Evolutionary conservation across 2,113 vertebrate species (phyloP), one percentile per base, ranked within the genome.

Genomic region (Peromyscus polionotus): DNA sequence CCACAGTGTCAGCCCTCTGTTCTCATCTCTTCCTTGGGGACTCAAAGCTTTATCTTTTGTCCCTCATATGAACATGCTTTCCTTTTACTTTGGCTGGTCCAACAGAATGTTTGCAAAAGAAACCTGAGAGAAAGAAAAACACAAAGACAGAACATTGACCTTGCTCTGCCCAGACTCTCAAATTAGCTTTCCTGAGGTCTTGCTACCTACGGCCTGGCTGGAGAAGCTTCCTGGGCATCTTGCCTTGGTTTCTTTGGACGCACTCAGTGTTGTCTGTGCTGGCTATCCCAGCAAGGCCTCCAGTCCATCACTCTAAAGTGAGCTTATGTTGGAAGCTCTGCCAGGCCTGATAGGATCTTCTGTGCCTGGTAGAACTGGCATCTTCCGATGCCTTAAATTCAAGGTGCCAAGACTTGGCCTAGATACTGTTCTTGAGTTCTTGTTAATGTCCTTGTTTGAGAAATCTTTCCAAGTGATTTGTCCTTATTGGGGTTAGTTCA

Each of bases 41-140:
- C 22, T 70, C 6, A 0, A 5, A 16, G 36, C 24, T 75, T 22
- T 68, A 84, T 81, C 24, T 63, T 73, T 83, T 72, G 42, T 45
- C 65, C 48, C 42, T 73, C 76, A 72, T 83, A 57, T 79, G 33
- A 86, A 87, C 11, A 81, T 77, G 63, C 12, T 88, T 97, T 85
- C 11, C 12, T 24, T 28, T 89, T 76, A 28, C 89, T 94, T 91
- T 89, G 91, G 59, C 80, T 28, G 84, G 90, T n/a, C 79, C 26
- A 42, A 72, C 54, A 80, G 33, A 86, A 12, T 85, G 24, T 93
- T 92, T 87, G 87, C 1, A 48, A 95, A 93, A 92, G 59, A 51
- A 95, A 79, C 42, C 76, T 31, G 96, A 88, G 12, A 45, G n/a
- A 54, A 95, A 86, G 75, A 70, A 94, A 96, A 89, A 80, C 39